Percentiles rank a stretch among this genome's conserved stretches.
Evolutionary conservation across 2,888 invertebrate species (phyloP).

Genomic region (Psylliodes chrysocephalus): DNA sequence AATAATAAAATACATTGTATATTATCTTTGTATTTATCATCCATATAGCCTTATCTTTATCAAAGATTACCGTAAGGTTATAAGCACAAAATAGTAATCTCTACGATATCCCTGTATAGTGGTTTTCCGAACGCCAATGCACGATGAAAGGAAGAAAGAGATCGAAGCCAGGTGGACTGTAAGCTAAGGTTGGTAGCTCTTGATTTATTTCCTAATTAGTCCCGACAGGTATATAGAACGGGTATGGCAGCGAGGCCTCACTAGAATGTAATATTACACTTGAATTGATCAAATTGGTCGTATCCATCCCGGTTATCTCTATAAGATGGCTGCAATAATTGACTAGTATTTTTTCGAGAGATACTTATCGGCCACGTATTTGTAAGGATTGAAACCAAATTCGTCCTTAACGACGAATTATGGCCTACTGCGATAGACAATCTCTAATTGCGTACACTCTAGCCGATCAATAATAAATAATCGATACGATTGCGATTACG

Average conservation of each 20-base stretch:
- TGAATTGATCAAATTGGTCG: slow-evolving; percentile 55
- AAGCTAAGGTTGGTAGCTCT: slow-evolving; percentile 49
- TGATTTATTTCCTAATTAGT: slow-evolving; percentile 65
- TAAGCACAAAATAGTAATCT: too few species aligned
- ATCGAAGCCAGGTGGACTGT: slow-evolving; percentile 47
- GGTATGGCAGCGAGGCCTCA: slow-evolving; percentile 53
- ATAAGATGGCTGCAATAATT: slow-evolving; percentile 48
- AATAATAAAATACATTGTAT: too few species aligned
- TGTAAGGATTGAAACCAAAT: slow-evolving; percentile 43
- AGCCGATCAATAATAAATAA: slow-evolving; percentile 24
- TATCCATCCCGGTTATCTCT: slow-evolving; percentile 49
- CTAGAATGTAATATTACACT: slow-evolving; percentile 49
- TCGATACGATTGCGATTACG: background rate
- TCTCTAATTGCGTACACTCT: slow-evolving; percentile 45
- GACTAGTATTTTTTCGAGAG: slow-evolving; percentile 46
- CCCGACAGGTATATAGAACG: slow-evolving; percentile 63
- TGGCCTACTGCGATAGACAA: slow-evolving; percentile 32
- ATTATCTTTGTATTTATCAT: too few species aligned
- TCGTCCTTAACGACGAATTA: slow-evolving; percentile 44
- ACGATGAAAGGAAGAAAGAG: background rate
- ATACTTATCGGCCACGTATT: slow-evolving; percentile 45
- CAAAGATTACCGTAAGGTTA: too few species aligned
- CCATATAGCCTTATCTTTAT: too few species aligned
- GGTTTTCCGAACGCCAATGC: background rate
- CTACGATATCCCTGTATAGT: too few species aligned